Conservation (phyloP, 2,888 invertebrate species). For the Eueremaeus valkanovi region DNA sequence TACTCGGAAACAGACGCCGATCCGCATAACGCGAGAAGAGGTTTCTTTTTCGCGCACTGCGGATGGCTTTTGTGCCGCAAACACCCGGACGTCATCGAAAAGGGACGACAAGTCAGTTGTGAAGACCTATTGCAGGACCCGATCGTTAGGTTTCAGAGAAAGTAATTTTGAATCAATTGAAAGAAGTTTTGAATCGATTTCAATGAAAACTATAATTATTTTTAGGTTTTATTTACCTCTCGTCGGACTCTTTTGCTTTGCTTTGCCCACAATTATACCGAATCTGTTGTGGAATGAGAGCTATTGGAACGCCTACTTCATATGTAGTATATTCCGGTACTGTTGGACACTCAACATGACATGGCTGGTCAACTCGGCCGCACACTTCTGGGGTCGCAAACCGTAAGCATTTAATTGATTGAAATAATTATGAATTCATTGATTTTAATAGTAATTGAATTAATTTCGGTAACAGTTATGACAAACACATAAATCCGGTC, state of each 20-base stretch:
- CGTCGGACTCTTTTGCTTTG: conserved; percentile 54
- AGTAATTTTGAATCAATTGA: conserved; percentile 54
- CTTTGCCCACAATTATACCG: conserved; percentile 67
- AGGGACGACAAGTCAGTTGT: conserved; percentile 54
- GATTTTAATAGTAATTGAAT: neutral
- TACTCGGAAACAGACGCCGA: conserved; percentile 54
- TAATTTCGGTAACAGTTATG: conserved; percentile 57
- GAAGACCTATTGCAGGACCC: conserved; percentile 55
- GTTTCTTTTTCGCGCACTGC: conserved; percentile 58
- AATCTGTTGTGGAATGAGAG: conserved; percentile 78
- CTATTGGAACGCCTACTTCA: conserved; percentile 71
- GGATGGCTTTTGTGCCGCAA: conserved; percentile 57
- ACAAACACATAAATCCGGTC: conserved; percentile 61
- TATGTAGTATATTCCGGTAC: conserved; percentile 74
- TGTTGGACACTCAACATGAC: conserved; percentile 81
- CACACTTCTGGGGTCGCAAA: conserved; percentile 86
- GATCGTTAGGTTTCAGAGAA: conserved; percentile 55
- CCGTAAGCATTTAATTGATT: conserved; percentile 58
- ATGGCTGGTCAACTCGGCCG: conserved; percentile 89
- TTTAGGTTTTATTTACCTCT: conserved; percentile 54
- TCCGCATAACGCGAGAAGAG: conserved; percentile 54
- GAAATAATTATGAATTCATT: neutral
- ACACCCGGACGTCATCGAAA: conserved; percentile 55
- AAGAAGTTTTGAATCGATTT: neutral
- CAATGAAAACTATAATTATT: neutral